Base-by-base conservation (phyloP, 2,113 vertebrate species). In the Hippopotamus amphibius region DNA sequence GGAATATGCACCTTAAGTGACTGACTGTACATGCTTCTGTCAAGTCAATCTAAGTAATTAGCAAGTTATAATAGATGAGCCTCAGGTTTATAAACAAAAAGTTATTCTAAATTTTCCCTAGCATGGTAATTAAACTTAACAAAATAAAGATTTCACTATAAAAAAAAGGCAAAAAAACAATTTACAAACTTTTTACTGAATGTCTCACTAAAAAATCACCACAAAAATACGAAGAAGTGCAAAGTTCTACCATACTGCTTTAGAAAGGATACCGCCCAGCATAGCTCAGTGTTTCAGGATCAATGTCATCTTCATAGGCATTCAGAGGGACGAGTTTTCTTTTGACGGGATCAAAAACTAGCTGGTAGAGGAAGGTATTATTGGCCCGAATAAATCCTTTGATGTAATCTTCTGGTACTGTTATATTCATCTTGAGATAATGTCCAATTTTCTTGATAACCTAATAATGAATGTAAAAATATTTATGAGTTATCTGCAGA, bases 381-480 rank as follows among this genome's bases (percentile, higher is more conserved):
- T 99, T 99, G 97, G 99, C 99, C 96, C 98, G 98, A 97, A 98
- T 98, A 97, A 99, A 99, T 0, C 99, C 99, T 41, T 99, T 97
- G 55, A 99, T 97, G 97, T 99, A 99, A 81, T 99, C 98, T n/a
- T 99, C 99, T 2, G 99, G 97, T 5, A 99, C 98, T 0, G 97
- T 98, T 55, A 99, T 98, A 71, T 99, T 99, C 98, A 99, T 99
- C 98, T 99, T 99, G 97, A 99, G 98, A 97, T 99, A 99, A 95
- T 99, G 99, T 8, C 99, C 99, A 95, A 99, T 99, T 99, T 99
- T 99, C 97, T 98, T 99, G 98, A 99, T 99, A 90, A 99, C 99
- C 99, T 99, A 98, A 86, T 41, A 88, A 90, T 16, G 41, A 48
- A 96, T 24, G 6, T 17, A 74, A 96, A 91, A 55, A 88, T 15